Evolutionary conservation across 2,113 vertebrate species (phyloP).

Genomic region (Regulus satrapa): DNA sequence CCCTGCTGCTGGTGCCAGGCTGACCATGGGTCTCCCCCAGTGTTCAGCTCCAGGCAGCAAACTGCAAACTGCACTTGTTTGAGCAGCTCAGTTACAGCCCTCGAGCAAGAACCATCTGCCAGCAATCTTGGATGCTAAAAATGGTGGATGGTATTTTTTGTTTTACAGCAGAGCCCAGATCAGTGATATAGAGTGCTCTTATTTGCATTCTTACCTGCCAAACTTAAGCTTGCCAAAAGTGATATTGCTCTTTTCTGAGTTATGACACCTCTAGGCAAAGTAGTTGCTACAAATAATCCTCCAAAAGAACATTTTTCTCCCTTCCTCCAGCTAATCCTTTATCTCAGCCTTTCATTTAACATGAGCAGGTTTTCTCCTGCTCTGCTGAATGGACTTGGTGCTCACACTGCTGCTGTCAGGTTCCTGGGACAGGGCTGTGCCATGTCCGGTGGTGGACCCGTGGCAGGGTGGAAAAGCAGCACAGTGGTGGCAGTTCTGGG

Average conservation of each 20-base stretch:
- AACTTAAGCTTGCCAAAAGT: background rate
- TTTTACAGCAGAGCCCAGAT: background rate
- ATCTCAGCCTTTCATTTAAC: background rate
- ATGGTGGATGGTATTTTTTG: background rate
- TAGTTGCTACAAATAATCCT: background rate
- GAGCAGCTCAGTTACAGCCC: background rate
- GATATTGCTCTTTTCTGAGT: background rate
- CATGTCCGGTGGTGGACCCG: fast-evolving
- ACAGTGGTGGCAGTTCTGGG: background rate
- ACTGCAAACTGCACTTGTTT: fast-evolving
- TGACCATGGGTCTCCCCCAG: background rate
- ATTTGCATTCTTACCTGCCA: background rate
- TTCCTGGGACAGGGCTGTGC: background rate
- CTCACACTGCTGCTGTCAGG: background rate
- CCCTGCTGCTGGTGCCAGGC: background rate
- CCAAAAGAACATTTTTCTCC: background rate
- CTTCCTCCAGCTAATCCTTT: background rate
- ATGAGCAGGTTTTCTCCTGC: background rate
- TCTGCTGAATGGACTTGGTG: background rate
- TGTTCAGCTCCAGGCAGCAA: background rate
- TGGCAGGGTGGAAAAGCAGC: background rate
- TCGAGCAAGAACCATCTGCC: background rate
- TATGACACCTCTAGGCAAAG: background rate
- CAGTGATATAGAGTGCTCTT: background rate
- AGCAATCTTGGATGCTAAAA: background rate